Base-by-base conservation (phyloP, 2,888 invertebrate genomes). In the Xestia c-nigrum region DNA sequence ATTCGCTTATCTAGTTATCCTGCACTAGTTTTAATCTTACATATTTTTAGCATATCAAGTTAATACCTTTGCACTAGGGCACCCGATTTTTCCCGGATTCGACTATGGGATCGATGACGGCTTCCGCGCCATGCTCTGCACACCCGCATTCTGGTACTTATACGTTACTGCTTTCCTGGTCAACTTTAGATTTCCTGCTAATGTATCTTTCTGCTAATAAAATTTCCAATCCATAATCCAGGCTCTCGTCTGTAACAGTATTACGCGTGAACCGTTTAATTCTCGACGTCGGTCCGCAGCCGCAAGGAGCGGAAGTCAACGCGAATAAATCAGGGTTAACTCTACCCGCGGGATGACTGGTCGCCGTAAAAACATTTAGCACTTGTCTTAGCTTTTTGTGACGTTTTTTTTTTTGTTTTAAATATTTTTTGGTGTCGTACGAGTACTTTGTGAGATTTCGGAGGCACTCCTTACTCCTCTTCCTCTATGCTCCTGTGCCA, bases 311-410 rank as follows among this genome's bases (percentile, higher is more conserved):
- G 92, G 92, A 95, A 95, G 94, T 93, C 52, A 92, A 91, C 87
- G 90, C 90, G 91, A 92, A 95, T 95, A 95, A 95, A 95, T 95
- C 95, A 95, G 90, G 88, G 89, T 90, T 92, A 92, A 92, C 92
- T 93, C 91, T 83, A 80, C 93, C 93, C 93, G 78, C 78, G 91
- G 92, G 80, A 77, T 43, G 55, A 43, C 78, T 90, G 92, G 83
- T 72, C 91, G 85, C 74, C 21, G 89, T 92, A 92, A 65, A 91
- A 84, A 89, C 72, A 74, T 80, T 73, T 59, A 69, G 50, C 61
- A 14, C 46, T 59, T 24, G 7, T 47, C 40, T 24, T 63, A 5
- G 50, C 50, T 52, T 67, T 52, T 68, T 68, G 10, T 43, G 12
- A 19, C 24, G 12, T 3, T 21, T 46, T 47, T 67, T 67, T 21